Evolutionary conservation across 2,113 vertebrate genomes (phyloP).

Genomic region (Cyphomyrus discorhynchus): DNA sequence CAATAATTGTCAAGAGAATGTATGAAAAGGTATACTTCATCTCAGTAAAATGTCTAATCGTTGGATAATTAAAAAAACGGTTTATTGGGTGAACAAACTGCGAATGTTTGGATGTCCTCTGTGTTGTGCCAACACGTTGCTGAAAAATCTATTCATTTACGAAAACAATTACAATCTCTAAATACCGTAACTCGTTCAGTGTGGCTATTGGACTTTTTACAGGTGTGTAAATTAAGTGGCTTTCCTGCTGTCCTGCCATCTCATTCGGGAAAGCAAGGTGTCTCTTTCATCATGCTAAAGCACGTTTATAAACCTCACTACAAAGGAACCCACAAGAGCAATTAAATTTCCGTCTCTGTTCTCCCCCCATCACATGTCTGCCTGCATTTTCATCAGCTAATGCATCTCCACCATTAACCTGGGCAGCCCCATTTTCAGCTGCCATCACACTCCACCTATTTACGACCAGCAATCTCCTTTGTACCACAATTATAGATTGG

Average conservation of each 20-base stretch:
- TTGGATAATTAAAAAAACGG: not conserved
- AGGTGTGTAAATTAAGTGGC: not conserved
- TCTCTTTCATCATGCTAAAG: not conserved
- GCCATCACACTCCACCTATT: constrained; percentile 8
- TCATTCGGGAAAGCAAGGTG: not conserved
- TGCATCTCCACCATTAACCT: constrained; percentile 61
- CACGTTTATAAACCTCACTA: not conserved
- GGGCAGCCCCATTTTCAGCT: constrained; percentile 36
- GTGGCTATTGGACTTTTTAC: not conserved
- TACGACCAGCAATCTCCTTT: constrained; percentile 26
- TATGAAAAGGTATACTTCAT: not conserved
- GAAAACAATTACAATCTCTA: not conserved
- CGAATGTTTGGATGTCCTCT: not conserved
- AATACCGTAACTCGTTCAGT: not conserved
- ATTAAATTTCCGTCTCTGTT: constrained; percentile 43
- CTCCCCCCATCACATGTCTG: constrained; percentile 55
- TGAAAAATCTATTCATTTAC: not conserved
- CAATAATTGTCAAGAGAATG: not conserved
- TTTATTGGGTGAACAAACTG: not conserved
- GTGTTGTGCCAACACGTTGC: not conserved
- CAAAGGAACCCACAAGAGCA: constrained; percentile 22
- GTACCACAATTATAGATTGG: not conserved
- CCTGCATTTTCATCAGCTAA: constrained; percentile 51
- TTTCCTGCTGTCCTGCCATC: not conserved
- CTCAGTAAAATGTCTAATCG: not conserved